Percentiles rank a stretch among this genome's conserved stretches.
Evolutionary conservation across 2,797 vertebrate genomes (phyloP).

Genomic region (Artibeus lituratus): DNA sequence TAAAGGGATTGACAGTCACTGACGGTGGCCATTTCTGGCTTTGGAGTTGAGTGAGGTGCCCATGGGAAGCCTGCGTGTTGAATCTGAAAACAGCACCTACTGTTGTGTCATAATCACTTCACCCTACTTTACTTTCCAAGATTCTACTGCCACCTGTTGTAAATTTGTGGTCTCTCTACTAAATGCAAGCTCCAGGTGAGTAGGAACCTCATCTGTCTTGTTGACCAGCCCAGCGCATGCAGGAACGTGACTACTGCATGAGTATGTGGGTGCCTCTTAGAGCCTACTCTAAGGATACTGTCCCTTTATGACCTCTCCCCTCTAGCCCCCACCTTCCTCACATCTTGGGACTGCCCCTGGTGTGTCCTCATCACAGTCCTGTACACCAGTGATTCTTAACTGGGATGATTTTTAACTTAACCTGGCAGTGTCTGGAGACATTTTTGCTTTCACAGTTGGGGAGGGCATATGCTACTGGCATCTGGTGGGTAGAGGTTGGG

Average conservation of each 20-base stretch:
- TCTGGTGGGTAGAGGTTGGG: background rate
- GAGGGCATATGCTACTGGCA: background rate
- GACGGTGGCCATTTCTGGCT: background rate
- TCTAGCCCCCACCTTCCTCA: background rate
- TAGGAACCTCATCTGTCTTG: too few relatives aligned
- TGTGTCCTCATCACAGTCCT: background rate
- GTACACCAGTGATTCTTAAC: background rate
- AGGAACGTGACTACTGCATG: background rate
- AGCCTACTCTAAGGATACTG: background rate
- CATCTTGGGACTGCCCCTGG: rapidly evolving
- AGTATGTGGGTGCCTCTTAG: background rate
- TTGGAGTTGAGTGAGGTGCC: background rate
- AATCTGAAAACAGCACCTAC: background rate
- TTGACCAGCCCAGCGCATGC: background rate
- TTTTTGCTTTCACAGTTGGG: background rate
- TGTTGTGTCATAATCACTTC: background rate
- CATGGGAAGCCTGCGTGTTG: background rate
- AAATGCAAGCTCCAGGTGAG: background rate
- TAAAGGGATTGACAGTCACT: background rate
- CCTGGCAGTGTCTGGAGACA: background rate
- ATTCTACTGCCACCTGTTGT: background rate
- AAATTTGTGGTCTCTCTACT: background rate
- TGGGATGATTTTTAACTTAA: background rate
- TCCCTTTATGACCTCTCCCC: background rate
- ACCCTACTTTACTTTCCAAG: background rate